A percentile compares a stretch with the other conserved stretches of the same genome.
Conservation (phyloP, 2,888 invertebrate genomes). For the Lycocerus yunnanus region DNA sequence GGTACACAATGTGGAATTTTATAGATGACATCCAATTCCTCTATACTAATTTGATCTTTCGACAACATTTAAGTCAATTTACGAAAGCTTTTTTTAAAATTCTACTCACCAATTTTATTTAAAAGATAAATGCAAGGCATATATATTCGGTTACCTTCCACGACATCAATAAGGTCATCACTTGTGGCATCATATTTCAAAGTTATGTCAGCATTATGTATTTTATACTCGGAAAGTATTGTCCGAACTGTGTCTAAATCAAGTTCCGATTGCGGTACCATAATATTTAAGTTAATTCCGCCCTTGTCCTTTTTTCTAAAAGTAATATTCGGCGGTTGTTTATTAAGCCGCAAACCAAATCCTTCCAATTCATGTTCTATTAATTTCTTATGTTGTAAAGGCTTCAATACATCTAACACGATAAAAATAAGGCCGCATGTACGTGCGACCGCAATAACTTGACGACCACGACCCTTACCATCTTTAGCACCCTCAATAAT, state of each 20-base stretch:
- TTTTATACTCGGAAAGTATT: conserved; percentile 96
- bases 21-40: conserved; percentile 97
- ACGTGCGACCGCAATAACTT: conserved; percentile 98
- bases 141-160: conserved; percentile 98
- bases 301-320: conserved; percentile 98
- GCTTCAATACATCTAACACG: conserved; percentile 96
- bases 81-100: conserved; percentile 6
- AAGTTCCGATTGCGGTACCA: conserved; percentile 75
- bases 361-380: conserved; percentile 99
- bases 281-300: conserved; percentile 92
- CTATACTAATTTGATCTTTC: conserved; percentile 94
- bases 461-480: conserved; percentile 97
- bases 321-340: conserved; percentile 95
- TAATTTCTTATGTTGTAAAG: conserved; percentile 92
- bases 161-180: conserved; percentile 97
- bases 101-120: conserved; percentile 87
- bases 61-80: conserved; percentile 37
- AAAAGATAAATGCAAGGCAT: conserved; percentile 98
- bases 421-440: conserved; percentile 98
- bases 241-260: conserved; percentile 94
- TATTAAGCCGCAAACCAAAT: conserved; percentile 94
- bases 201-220: conserved; percentile 98
- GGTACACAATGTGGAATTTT: conserved; percentile 99
- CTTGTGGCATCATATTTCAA: conserved; percentile 92
- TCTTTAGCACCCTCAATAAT: conserved; percentile 99